Evolutionary conservation across 2,113 vertebrate species (phyloP), one percentile per base, ranked within the genome.

Genomic region (Fulica atra): DNA sequence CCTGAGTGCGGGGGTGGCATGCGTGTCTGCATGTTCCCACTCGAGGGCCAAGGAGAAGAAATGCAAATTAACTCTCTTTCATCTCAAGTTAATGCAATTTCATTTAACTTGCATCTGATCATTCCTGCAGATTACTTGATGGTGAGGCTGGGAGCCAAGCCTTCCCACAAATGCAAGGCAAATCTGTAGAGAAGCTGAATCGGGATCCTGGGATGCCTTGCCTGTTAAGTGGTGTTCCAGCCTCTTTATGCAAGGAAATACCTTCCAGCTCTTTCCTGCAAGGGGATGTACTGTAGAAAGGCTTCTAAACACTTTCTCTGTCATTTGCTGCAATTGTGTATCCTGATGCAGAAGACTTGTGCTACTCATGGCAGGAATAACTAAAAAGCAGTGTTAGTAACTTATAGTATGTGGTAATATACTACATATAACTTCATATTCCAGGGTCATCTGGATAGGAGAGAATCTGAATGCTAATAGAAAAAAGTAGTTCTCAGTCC

Each of bases 61-160:
- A 95, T 89, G 86, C 65, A 97, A 92, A 97, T 74, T 11, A 93
- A 20, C 61, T 89, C 56, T 25, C 81, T 96, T 91, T 97, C 88
- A 95, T 97, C 91, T 93, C 38, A 53, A 68, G 38, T 84, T 63
- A 91, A 92, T 87, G 86, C 61, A 84, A 81, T 92, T 93, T 66
- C 53, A 66, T 84, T 92, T 92, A 84, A 68, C 53, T 89, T 71
- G 69, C 65, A 84, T 87, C 61, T 92, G 72, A 93, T 95, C 8
- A 1, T 86, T 91, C 69, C 42, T 86, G 81, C 57, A 68, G 83
- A 84, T 91, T 74, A 91, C 29, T 10, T 71, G 82, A 31, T 69
- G 50, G 40, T 73, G 66, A 38, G 66, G 77, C 72, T 96, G 77
- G 40, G 46, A 86, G 91, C 64, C 81, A 91, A 71, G 35, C 42